Base-by-base conservation (phyloP, 2,888 invertebrate species). In the Heliconius sara region DNA sequence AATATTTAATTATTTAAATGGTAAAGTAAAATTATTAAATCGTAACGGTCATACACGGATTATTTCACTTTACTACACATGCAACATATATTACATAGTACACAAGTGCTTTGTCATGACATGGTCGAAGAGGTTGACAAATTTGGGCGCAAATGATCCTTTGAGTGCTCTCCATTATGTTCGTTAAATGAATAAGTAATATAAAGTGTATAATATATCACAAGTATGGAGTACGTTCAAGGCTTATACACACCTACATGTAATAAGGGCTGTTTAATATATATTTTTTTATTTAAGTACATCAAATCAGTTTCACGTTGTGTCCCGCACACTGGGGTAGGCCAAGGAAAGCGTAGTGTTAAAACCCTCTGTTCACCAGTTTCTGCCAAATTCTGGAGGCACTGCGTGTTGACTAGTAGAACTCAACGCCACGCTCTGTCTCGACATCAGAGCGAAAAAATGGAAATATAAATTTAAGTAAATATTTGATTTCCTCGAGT, bases 41-140 rank as follows among this genome's bases (percentile, higher is more conserved):
- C 27, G 27, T 27, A 27, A 27, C 27, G 27, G 27, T 27, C 27
- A 27, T 27, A 34, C 34, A 34, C 34, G 34, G 60, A 73, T 19
- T 34, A 73, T n/a, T 60, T 57, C 60, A 60, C 39, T 73, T 19
- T 0, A 60, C 34, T 34, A 34, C 60, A n/a, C 25, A 39, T 39
- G 43, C 70, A 25, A 7, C 43, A 25, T 70, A 39, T 39, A 39
- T 39, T 39, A 25, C 70, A 43, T 43, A 25, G 43, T 27, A 70
- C 70, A 39, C 60, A 60, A 60, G 73, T 73, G 60, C 73, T 73
- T 60, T 73, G 73, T 57, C 73, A 60, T 73, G 60, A 34, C 60
- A 73, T 60, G 73, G 73, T 73, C 39, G 73, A 73, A 73, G 60
- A 73, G 60, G 73, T 73, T 73, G 73, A 73, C 73, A 73, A 73